These are phyloP conservation scores for Cheiracanthium punctorium DNA, from an alignment of 2,888 invertebrate genomes.

Conservation along the genomic window DNA sequence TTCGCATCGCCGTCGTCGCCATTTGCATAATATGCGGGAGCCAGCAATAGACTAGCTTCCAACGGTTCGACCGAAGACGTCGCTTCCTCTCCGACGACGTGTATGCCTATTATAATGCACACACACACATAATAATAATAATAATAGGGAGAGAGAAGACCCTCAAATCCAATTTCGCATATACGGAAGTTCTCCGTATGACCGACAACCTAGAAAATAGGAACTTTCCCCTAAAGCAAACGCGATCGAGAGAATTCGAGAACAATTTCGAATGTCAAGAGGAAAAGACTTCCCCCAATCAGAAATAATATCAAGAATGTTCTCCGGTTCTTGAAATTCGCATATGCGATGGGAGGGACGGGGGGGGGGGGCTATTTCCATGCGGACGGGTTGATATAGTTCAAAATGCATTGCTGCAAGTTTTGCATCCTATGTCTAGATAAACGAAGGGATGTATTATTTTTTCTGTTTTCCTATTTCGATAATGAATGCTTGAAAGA, in stretches of 20 bases:
- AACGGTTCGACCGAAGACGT: neutral
- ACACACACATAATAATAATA: neutral
- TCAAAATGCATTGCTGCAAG: too few species aligned
- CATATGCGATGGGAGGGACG: neutral
- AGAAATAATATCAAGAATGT: neutral
- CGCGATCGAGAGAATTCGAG: neutral
- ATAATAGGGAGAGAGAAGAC: neutral
- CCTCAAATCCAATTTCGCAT: slow-evolving; percentile 1
- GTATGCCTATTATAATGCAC: neutral
- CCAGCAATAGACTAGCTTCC: neutral
- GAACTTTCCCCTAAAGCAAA: slow-evolving; percentile 1
- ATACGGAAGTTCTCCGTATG: neutral
- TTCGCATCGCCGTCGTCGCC: neutral
- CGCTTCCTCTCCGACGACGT: neutral
- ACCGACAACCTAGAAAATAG: neutral
- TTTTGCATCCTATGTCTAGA: too few species aligned
- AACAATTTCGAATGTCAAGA: slow-evolving; percentile 10
- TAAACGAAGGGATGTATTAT: too few species aligned
- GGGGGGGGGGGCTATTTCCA: neutral
- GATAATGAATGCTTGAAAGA: too few species aligned
- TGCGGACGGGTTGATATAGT: too few species aligned
- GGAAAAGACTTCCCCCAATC: neutral
- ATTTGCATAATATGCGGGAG: neutral
- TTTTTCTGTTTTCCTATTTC: too few species aligned
- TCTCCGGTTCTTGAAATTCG: neutral